A percentile compares a stretch with the other conserved stretches of the same genome.
phyloP scores from a whole-genome alignment of 64 coral and sea anemone species.

The Trachythela sp. region DNA sequence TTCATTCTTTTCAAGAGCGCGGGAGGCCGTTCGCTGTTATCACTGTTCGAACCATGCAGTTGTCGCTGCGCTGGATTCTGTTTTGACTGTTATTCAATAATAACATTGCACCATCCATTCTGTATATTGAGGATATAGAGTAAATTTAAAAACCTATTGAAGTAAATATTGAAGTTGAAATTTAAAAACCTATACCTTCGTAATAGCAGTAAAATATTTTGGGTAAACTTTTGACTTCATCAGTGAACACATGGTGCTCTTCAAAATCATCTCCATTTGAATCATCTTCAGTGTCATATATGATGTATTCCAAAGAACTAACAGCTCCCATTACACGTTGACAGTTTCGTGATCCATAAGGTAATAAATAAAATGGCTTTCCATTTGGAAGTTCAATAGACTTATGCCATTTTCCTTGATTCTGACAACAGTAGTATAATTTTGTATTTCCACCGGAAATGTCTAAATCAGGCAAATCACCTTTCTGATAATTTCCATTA shows the following conservation, averaged over 20 bases:
- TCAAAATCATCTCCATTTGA: not conserved
- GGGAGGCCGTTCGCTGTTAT: no score
- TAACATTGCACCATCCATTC: no score
- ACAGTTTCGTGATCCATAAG: not conserved
- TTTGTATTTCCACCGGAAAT: not conserved
- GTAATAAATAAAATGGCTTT: not conserved
- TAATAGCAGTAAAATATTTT: conserved; percentile 1
- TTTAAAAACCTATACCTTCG: no score
- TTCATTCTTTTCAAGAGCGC: no score
- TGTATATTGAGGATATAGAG: no score
- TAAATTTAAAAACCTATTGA: no score
- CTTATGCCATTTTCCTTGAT: not conserved
- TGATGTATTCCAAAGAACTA: not conserved
- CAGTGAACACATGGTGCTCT: not conserved
- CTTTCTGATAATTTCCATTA: not conserved
- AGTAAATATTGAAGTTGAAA: no score
- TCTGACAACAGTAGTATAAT: not conserved
- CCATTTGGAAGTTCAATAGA: not conserved
- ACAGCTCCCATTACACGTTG: not conserved
- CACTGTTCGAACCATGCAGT: no score
- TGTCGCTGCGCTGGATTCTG: no score
- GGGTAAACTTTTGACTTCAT: not conserved
- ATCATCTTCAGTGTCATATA: not conserved
- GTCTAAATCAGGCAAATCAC: not conserved
- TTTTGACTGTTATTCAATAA: no score